These are phyloP conservation scores for Anthophora plumipes DNA, from an alignment of 2,888 invertebrate genomes.

Conservation along the genomic window DNA sequence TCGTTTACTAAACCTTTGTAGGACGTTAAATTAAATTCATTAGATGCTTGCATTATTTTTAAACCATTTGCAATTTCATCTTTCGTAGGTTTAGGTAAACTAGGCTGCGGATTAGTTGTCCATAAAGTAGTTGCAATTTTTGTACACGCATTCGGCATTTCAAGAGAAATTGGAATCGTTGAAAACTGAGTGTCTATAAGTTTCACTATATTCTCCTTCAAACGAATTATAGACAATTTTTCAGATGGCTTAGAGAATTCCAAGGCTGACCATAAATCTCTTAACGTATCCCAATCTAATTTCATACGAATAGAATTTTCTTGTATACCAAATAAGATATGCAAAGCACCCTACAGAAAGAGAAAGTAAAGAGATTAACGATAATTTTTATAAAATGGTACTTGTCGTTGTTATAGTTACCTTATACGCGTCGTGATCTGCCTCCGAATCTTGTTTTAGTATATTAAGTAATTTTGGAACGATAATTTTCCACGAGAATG, in stretches of 20 bases:
- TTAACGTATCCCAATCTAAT: constrained; percentile 91
- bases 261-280: constrained; percentile 91
- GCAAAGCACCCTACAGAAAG: constrained; percentile 89
- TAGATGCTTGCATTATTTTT: constrained; percentile 80
- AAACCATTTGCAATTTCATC: constrained; percentile 83
- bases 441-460: constrained; percentile 87
- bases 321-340: constrained; percentile 90
- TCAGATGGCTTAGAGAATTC: constrained; percentile 93
- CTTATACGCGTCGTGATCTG: constrained; percentile 90
- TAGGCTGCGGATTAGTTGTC: constrained; percentile 81
- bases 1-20: constrained; percentile 86
- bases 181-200: constrained; percentile 87
- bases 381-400: neutral
- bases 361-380: constrained; percentile 26
- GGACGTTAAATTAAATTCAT: constrained; percentile 84
- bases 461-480: constrained; percentile 88
- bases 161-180: constrained; percentile 87
- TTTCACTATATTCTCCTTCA: constrained; percentile 86
- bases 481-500: constrained; percentile 89
- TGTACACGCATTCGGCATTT: constrained; percentile 86
- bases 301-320: constrained; percentile 88
- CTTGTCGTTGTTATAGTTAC: constrained; percentile 72
- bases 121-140: constrained; percentile 85
- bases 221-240: constrained; percentile 91
- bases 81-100: constrained; percentile 81